Conservation (phyloP, 2,888 invertebrate genomes). For the Mesochorus sp. region DNA sequence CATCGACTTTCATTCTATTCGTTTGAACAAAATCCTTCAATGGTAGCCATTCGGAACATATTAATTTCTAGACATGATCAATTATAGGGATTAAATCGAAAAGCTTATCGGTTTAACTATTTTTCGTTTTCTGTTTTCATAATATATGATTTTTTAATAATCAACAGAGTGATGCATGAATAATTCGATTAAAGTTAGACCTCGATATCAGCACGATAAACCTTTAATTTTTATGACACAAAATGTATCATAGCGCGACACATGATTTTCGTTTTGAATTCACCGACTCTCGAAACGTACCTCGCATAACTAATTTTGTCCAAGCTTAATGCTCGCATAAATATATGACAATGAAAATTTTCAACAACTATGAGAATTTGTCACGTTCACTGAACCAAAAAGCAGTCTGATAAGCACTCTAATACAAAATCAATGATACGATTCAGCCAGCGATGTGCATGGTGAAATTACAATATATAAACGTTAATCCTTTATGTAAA, state of each 20-base stretch:
- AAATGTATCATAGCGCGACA: conserved; percentile 12
- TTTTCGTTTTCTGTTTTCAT: too few species aligned
- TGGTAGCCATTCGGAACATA: too few species aligned
- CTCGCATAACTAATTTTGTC: conserved; percentile 12
- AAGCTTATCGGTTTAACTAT: too few species aligned
- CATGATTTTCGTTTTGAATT: conserved; percentile 14
- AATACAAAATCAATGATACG: not conserved
- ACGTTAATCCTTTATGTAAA: not conserved
- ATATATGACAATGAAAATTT: conserved; percentile 13
- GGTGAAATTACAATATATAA: not conserved
- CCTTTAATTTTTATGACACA: not conserved
- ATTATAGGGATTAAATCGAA: too few species aligned
- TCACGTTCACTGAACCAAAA: not conserved
- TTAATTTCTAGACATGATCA: too few species aligned
- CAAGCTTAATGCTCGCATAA: not conserved
- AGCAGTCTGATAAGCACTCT: not conserved
- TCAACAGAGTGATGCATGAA: too few species aligned
- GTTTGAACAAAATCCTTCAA: too few species aligned
- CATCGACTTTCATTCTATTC: too few species aligned
- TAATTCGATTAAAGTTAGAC: too few species aligned
- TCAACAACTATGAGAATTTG: not conserved
- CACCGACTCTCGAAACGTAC: conserved; percentile 1
- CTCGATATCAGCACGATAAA: not conserved
- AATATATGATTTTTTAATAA: too few species aligned
- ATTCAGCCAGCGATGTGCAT: not conserved